phyloP scores from a whole-genome alignment of 2,797 vertebrate genomes.

The Enteromius radiatus region DNA sequence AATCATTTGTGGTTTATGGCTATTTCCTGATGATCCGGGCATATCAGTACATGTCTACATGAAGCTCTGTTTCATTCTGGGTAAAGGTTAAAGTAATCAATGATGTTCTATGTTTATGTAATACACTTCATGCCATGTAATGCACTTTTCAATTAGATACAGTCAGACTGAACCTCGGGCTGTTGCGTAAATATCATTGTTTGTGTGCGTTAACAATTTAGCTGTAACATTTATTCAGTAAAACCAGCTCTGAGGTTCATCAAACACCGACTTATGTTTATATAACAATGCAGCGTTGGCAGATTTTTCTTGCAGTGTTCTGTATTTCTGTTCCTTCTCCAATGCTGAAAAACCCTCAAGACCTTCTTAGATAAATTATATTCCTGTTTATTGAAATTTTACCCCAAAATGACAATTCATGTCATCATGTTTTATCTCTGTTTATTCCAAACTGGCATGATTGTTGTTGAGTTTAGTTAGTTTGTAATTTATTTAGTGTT shows the following conservation, averaged over 20 bases:
- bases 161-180: background rate
- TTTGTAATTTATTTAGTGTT: background rate
- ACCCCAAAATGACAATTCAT: background rate
- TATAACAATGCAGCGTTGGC: background rate
- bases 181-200: background rate
- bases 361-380: background rate
- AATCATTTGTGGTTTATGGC: background rate
- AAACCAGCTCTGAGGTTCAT: background rate
- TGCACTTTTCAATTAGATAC: background rate
- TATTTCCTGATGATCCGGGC: background rate
- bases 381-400: background rate
- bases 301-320: background rate
- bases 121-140: background rate
- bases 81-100: constrained; percentile 34
- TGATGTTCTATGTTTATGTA: constrained; percentile 22
- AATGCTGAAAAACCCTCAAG: constrained; percentile 2
- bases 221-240: no score
- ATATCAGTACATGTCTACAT: background rate
- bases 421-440: background rate
- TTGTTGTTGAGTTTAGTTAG: background rate
- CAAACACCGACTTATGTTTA: background rate
- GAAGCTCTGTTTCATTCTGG: background rate
- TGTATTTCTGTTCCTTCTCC: constrained; percentile 1
- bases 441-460: background rate
- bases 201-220: background rate